Evolutionary conservation across 1,140 invertebrate genomes (phyloP).

Genomic region (Achroia grisella): DNA sequence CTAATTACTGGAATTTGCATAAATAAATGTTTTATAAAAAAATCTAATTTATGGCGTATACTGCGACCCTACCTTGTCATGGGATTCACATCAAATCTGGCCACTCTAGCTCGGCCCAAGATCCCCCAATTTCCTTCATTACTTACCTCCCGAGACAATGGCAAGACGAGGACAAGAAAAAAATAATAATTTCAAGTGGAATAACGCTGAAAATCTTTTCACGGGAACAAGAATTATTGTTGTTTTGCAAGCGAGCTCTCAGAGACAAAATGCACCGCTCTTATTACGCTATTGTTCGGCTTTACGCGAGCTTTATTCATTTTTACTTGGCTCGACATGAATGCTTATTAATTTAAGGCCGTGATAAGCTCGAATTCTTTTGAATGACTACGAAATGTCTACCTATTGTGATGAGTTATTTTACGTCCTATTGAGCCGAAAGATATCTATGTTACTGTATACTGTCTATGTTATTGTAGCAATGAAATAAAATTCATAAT

Average conservation of each 20-base stretch:
- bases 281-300: constrained; percentile 70
- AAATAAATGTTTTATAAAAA: too few species aligned
- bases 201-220: constrained; percentile 73
- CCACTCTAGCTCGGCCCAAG: constrained; percentile 25
- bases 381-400: constrained; percentile 67
- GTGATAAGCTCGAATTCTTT: constrained; percentile 71
- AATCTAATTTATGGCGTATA: too few species aligned
- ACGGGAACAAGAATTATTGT: constrained; percentile 70
- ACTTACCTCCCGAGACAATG: constrained; percentile 71
- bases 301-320: constrained; percentile 68
- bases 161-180: constrained; percentile 68
- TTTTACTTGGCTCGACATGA: constrained; percentile 72
- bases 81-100: too few species aligned
- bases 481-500: not conserved
- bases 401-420: constrained; percentile 60
- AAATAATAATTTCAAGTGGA: constrained; percentile 72
- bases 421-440: constrained; percentile 50
- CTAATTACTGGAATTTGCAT: too few species aligned
- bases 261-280: constrained; percentile 70
- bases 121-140: constrained; percentile 71
- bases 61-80: too few species aligned
- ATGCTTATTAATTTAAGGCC: constrained; percentile 73
- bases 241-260: constrained; percentile 70
- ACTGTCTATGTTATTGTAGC: not conserved
- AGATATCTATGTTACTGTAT: not conserved